Percentiles rank a stretch among this genome's conserved stretches.
These are phyloP conservation scores for Sphaeridia pumilis DNA, from an alignment of 2,888 invertebrate genomes.

Conservation along the genomic window DNA sequence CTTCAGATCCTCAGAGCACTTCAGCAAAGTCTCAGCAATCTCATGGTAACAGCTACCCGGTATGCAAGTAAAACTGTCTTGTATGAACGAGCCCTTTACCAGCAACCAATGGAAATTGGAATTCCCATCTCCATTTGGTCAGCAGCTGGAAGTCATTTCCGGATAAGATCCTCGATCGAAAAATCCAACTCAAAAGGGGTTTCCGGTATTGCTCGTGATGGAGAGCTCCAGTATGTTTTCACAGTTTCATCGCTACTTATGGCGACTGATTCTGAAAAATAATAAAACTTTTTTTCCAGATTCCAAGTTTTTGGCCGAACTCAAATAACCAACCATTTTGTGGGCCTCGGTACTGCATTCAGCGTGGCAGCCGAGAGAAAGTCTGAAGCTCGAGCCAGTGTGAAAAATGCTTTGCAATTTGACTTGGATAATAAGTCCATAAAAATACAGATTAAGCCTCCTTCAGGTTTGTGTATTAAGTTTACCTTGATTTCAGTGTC, in stretches of 20 bases:
- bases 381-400: conserved; percentile 15
- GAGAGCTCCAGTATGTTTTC: too few species aligned
- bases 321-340: conserved; percentile 29
- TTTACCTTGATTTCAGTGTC: background rate
- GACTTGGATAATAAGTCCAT: conserved; percentile 13
- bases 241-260: too few species aligned
- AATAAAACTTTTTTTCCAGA: conserved; percentile 16
- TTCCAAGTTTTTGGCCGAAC: conserved; percentile 27
- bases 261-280: too few species aligned
- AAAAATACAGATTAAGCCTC: conserved; percentile 9
- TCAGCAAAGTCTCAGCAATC: too few species aligned
- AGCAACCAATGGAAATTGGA: conserved; percentile 35
- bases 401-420: conserved; percentile 16
- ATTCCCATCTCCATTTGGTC: conserved; percentile 31
- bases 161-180: background rate
- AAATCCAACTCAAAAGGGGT: too few species aligned
- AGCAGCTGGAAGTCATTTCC: conserved; percentile 11
- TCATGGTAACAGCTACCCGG: too few species aligned
- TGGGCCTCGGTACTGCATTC: conserved; percentile 25
- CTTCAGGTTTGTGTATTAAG: conserved; percentile 9
- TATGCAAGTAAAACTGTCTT: too few species aligned
- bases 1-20: too few species aligned
- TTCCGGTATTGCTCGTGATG: too few species aligned
- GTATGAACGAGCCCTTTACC: conserved; percentile 24
- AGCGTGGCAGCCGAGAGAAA: conserved; percentile 18